A percentile compares a stretch with the other conserved stretches of the same genome.
These are phyloP conservation scores for Cepphus grylle DNA, from an alignment of 2,113 vertebrate genomes.

Conservation along the genomic window DNA sequence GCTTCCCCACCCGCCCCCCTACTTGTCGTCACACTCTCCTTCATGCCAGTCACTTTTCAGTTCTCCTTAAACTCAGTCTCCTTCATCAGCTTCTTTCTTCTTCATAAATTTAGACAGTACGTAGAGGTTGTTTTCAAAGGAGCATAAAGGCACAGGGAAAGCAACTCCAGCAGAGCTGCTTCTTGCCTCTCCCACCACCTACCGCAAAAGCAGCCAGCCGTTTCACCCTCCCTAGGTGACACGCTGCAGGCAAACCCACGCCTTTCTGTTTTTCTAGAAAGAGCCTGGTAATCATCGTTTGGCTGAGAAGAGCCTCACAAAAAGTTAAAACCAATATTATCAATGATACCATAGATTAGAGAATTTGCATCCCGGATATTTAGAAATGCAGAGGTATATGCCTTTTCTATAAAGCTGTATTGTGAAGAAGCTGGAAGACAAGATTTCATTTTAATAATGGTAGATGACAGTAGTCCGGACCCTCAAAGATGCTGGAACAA, in stretches of 20 bases:
- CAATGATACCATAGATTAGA: background rate
- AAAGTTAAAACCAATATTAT: background rate
- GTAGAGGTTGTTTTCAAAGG: background rate
- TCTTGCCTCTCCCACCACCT: background rate
- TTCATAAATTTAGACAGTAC: background rate
- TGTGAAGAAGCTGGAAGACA: background rate
- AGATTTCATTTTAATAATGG: background rate
- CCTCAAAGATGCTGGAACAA: background rate
- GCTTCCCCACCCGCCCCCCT: rapidly evolving
- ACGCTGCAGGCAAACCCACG: background rate
- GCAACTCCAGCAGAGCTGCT: background rate
- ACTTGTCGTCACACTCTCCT: background rate
- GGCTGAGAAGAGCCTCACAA: background rate
- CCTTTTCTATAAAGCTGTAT: background rate
- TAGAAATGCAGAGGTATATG: background rate
- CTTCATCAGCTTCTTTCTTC: background rate
- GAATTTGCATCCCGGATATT: background rate
- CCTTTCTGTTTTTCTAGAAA: background rate
- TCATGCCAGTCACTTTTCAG: background rate
- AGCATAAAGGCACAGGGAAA: background rate
- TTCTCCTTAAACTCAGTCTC: background rate
- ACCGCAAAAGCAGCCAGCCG: background rate
- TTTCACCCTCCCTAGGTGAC: background rate
- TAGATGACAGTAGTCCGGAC: background rate
- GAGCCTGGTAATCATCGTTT: background rate